Conservation (phyloP, 2,888 invertebrate genomes). For the Loripinus fragilis region DNA sequence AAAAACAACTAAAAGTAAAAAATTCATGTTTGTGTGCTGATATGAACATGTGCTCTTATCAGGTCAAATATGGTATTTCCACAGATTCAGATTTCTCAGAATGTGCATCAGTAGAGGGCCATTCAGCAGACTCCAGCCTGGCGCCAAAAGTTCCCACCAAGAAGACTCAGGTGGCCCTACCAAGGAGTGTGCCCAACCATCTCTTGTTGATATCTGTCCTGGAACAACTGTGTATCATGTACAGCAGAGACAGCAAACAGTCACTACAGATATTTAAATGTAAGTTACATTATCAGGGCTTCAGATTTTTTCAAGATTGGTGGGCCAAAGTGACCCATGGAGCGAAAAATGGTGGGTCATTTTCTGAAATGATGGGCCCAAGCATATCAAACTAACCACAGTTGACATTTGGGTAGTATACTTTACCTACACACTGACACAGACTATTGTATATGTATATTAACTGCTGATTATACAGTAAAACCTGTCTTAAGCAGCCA, state of each 20-base stretch:
- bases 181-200: slow-evolving; percentile 72
- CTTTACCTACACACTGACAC: no score
- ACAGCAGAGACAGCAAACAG: slow-evolving; percentile 67
- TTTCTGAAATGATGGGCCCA: no score
- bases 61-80: background rate
- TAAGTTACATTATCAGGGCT: slow-evolving; percentile 58
- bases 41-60: background rate
- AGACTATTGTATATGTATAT: no score
- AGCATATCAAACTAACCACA: no score
- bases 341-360: no score
- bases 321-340: no score
- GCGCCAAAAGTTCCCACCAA: background rate
- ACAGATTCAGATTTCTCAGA: slow-evolving; percentile 58
- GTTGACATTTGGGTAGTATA: no score
- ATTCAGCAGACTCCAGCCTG: slow-evolving; percentile 24
- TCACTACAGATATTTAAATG: slow-evolving; percentile 76
- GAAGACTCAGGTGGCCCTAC: slow-evolving; percentile 48
- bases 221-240: slow-evolving; percentile 78
- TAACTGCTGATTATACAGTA: no score
- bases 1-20: background rate
- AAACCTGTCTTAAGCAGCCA: no score
- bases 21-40: background rate
- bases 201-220: slow-evolving; percentile 78
- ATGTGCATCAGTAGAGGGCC: slow-evolving; percentile 9
- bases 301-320: no score